These are phyloP conservation scores for Cepphus grylle DNA, from an alignment of 2,113 vertebrate species.

Conservation along the genomic window DNA sequence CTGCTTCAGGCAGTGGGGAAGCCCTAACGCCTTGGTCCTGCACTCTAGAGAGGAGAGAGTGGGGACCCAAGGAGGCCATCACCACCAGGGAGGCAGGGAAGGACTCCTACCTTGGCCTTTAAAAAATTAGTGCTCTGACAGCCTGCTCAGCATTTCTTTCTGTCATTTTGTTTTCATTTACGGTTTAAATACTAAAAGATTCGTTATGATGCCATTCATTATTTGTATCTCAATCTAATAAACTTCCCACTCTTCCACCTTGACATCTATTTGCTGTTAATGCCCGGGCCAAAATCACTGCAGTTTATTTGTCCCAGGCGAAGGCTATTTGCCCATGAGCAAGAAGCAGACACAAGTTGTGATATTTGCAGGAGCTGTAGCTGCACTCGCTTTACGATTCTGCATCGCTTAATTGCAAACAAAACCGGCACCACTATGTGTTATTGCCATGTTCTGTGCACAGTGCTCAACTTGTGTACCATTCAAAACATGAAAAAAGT, in stretches of 20 bases:
- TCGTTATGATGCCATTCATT: not conserved
- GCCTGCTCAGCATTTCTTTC: not conserved
- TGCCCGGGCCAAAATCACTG: not conserved
- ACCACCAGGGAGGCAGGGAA: not conserved
- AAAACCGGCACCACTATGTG: not conserved
- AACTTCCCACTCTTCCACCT: not conserved
- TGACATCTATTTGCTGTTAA: not conserved
- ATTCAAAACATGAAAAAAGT: not conserved
- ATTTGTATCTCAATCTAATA: not conserved
- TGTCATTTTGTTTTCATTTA: not conserved
- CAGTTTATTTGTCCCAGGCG: not conserved
- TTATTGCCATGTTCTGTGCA: not conserved
- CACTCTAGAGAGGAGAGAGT: not conserved
- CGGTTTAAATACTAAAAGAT: not conserved
- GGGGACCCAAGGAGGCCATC: not conserved
- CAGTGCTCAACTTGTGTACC: not conserved
- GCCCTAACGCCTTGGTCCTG: rapidly evolving
- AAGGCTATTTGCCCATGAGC: not conserved
- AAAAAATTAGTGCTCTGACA: not conserved
- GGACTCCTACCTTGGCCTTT: not conserved
- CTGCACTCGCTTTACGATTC: not conserved
- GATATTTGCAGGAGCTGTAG: not conserved
- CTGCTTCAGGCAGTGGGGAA: not conserved
- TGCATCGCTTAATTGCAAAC: not conserved
- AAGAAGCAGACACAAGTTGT: not conserved